Conservation (phyloP, 2,888 invertebrate genomes). For the Erebia aethiops region DNA sequence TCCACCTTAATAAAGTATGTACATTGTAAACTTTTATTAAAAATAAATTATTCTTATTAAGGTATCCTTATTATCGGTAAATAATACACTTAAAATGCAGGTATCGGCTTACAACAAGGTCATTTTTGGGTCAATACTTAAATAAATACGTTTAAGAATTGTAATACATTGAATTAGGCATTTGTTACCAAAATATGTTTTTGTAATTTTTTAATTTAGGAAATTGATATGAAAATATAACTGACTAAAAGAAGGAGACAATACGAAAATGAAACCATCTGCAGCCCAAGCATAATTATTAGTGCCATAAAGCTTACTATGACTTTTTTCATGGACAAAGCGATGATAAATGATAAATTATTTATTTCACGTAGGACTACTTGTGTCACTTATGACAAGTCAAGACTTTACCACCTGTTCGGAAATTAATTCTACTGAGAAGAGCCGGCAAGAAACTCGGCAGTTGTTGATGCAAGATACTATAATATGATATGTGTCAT, state of each 20-base stretch:
- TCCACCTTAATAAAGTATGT: neutral
- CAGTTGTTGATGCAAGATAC: no score
- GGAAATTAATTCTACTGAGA: no score
- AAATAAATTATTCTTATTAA: conserved; percentile 37
- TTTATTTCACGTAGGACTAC: no score
- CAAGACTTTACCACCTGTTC: no score
- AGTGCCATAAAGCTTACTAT: no score
- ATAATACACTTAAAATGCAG: conserved; percentile 37
- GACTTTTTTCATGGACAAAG: no score
- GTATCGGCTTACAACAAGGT: conserved; percentile 37
- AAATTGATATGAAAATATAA: neutral
- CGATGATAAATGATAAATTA: no score
- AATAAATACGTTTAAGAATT: conserved; percentile 26
- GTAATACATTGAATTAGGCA: conserved; percentile 28
- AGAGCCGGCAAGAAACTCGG: no score
- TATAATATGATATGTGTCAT: no score
- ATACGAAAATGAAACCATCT: neutral
- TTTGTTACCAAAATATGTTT: conserved; percentile 15
- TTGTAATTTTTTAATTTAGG: neutral
- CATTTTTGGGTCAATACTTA: conserved; percentile 36
- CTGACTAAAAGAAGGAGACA: neutral
- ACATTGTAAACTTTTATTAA: conserved; percentile 3
- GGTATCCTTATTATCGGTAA: conserved; percentile 36
- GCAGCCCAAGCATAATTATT: no score
- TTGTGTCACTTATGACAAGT: no score